Percentiles rank a stretch among this genome's conserved stretches.
Conservation (phyloP, 2,888 invertebrate genomes). For the Nasonia oneida region DNA sequence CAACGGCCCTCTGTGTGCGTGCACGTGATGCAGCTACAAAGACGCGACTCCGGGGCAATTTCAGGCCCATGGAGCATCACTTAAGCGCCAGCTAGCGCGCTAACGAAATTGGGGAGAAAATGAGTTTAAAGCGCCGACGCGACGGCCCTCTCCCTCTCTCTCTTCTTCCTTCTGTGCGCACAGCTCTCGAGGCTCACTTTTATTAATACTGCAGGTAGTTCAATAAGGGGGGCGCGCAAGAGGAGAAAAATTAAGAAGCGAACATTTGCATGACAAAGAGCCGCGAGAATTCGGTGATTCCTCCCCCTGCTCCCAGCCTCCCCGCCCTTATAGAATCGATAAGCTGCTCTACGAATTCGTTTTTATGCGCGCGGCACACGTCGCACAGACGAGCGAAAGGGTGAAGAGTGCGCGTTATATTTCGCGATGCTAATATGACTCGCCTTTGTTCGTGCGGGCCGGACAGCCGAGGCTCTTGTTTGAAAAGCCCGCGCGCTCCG, state of each 20-base stretch:
- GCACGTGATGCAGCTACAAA: neutral
- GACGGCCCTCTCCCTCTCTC: neutral
- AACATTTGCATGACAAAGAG: conserved; percentile 49
- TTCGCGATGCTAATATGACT: conserved; percentile 49
- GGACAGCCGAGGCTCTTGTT: conserved; percentile 47
- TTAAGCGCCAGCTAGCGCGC: conserved; percentile 8
- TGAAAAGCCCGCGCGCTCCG: conserved; percentile 33
- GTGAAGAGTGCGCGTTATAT: conserved; percentile 30
- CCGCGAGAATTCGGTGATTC: neutral
- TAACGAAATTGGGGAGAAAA: conserved; percentile 42
- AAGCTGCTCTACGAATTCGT: conserved; percentile 40
- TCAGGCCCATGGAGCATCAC: conserved; percentile 40
- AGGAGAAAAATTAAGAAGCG: conserved; percentile 30
- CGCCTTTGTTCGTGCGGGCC: conserved; percentile 37
- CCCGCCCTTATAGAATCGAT: conserved; percentile 43
- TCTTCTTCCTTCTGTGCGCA: neutral
- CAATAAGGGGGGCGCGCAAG: neutral
- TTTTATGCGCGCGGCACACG: neutral
- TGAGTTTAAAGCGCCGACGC: conserved; percentile 20
- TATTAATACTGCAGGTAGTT: conserved; percentile 48
- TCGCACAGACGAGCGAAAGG: neutral
- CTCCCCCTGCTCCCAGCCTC: neutral
- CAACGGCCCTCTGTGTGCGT: neutral
- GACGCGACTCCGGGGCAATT: conserved; percentile 37
- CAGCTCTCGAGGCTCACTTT: conserved; percentile 28